Conservation (phyloP, 2,797 vertebrate species). For the Odontamblyopus rebecca region DNA sequence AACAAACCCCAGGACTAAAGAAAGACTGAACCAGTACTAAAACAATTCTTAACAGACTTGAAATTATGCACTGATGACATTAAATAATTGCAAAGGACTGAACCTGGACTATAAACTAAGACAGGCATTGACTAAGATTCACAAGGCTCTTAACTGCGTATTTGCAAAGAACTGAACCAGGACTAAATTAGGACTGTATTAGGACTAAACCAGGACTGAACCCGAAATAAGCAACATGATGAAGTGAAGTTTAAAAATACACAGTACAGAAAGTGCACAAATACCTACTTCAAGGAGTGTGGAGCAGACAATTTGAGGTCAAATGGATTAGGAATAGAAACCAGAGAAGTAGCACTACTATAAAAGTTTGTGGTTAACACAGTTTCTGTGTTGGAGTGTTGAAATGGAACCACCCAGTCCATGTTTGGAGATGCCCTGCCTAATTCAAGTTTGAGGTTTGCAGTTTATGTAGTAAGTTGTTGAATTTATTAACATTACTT, state of each 20-base stretch:
- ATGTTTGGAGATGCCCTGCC: not conserved
- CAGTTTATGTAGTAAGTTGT: not conserved
- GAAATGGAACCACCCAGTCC: not conserved
- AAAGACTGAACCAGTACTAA: no score
- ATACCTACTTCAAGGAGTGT: not conserved
- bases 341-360: no score
- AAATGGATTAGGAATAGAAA: no score
- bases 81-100: no score
- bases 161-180: not conserved
- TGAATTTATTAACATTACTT: not conserved
- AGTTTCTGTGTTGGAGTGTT: not conserved
- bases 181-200: not conserved
- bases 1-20: no score
- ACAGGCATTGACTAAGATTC: constrained; percentile 25
- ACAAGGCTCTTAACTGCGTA: not conserved
- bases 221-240: not conserved
- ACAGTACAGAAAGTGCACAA: not conserved
- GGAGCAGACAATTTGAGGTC: no score
- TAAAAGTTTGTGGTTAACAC: no score
- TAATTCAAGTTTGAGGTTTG: not conserved
- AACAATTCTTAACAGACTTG: no score
- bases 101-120: no score
- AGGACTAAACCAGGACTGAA: not conserved
- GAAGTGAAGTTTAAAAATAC: not conserved
- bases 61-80: no score